A percentile compares a stretch with the other conserved stretches of the same genome.
Evolutionary conservation across 2,888 invertebrate species (phyloP).

Genomic region (Pyrrhia umbra): DNA sequence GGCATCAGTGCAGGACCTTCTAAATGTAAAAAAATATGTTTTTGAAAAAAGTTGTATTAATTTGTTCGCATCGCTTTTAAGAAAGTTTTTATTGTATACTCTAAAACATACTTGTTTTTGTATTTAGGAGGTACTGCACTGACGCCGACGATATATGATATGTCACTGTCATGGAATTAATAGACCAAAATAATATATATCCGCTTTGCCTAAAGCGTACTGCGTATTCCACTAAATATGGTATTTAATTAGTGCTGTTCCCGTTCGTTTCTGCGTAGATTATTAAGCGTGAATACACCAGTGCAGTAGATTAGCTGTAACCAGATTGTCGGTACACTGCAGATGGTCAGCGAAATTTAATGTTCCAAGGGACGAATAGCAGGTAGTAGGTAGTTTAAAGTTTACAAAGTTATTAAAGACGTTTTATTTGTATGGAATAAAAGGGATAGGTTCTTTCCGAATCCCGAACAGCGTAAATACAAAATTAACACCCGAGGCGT

Average conservation of each 20-base stretch:
- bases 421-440: no score
- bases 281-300: constrained; percentile 6
- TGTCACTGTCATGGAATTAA: background rate
- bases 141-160: no score
- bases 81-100: no score
- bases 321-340: background rate
- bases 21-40: no score
- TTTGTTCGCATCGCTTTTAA: no score
- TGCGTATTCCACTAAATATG: constrained; percentile 2
- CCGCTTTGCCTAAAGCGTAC: background rate
- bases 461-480: background rate
- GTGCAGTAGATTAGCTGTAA: constrained; percentile 21
- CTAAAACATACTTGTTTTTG: no score
- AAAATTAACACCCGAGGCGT: constrained; percentile 8
- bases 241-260: constrained; percentile 3
- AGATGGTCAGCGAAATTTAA: constrained; percentile 3
- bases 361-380: background rate
- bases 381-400: no score
- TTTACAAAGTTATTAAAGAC: no score
- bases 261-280: constrained; percentile 1
- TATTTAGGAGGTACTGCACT: no score
- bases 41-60: no score
- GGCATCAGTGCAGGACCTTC: no score
- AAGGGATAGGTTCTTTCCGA: background rate
- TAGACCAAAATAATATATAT: background rate